phyloP scores from a whole-genome alignment of 2,888 invertebrate genomes.

The Stenolophus ochropezus region DNA sequence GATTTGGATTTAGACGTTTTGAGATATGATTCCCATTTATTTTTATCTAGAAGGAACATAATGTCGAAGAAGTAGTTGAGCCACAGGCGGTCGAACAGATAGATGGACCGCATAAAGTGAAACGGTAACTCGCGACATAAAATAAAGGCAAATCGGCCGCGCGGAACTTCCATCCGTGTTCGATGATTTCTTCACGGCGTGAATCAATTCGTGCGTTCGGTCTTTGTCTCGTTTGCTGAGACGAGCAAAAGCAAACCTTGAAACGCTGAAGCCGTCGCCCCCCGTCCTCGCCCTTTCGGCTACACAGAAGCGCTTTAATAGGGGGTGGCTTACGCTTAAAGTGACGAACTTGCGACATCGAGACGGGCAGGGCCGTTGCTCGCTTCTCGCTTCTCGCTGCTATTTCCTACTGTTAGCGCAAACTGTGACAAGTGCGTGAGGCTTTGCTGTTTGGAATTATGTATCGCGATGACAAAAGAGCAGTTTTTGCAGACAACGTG shows the following conservation, averaged over 20 bases:
- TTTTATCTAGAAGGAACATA: slow-evolving; percentile 57
- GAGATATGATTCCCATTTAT: slow-evolving; percentile 52
- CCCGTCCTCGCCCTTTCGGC: not conserved
- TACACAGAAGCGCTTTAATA: slow-evolving; percentile 46
- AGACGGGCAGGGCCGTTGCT: not conserved
- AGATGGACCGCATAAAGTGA: slow-evolving; percentile 57
- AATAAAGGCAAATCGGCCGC: slow-evolving; percentile 55
- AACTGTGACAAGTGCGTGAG: not conserved
- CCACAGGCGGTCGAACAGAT: slow-evolving; percentile 56
- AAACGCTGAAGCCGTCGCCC: not conserved
- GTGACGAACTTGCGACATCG: slow-evolving; percentile 42
- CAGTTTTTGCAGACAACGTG: slow-evolving; percentile 10
- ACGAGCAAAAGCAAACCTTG: too few relatives aligned
- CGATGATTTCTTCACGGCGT: slow-evolving; percentile 44
- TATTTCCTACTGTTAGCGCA: not conserved
- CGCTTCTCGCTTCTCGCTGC: not conserved
- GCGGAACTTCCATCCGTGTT: slow-evolving; percentile 46
- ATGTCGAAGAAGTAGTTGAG: slow-evolving; percentile 49
- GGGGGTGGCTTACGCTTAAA: slow-evolving; percentile 38
- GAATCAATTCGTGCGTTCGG: slow-evolving; percentile 49
- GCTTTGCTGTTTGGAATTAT: slow-evolving; percentile 13
- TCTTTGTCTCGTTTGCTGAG: slow-evolving; percentile 37
- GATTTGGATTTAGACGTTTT: slow-evolving; percentile 56
- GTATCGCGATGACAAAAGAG: slow-evolving; percentile 25
- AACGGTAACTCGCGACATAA: slow-evolving; percentile 57